Conservation (phyloP, 2,888 invertebrate species). For the Tethea ocularis region DNA sequence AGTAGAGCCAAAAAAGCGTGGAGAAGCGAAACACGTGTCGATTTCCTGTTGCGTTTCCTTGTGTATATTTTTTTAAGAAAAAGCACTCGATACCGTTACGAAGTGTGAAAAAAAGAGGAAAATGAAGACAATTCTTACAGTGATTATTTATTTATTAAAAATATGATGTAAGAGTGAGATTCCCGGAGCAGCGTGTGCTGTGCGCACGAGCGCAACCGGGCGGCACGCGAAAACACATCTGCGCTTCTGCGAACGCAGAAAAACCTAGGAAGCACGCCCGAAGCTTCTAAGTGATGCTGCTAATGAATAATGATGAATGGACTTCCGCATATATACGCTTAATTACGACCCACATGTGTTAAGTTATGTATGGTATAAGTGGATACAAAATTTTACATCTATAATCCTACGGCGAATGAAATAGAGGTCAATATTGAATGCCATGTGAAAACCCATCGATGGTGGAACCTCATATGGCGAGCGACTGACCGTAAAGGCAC, state of each 20-base stretch:
- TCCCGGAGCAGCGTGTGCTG: slow-evolving; percentile 41
- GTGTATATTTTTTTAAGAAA: no score
- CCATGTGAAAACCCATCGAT: slow-evolving; percentile 17
- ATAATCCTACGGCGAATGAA: neutral
- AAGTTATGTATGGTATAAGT: slow-evolving; percentile 11
- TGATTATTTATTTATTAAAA: slow-evolving; percentile 43
- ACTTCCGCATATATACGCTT: slow-evolving; percentile 68
- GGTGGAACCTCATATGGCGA: slow-evolving; percentile 25
- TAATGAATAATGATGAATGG: slow-evolving; percentile 71
- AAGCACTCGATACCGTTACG: slow-evolving; percentile 53
- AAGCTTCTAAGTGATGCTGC: slow-evolving; percentile 60
- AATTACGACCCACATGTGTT: slow-evolving; percentile 50
- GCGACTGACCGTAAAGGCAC: slow-evolving; percentile 53
- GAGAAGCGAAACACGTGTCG: no score
- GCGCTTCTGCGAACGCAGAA: slow-evolving; percentile 48
- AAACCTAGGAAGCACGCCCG: slow-evolving; percentile 70
- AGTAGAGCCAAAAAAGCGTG: no score
- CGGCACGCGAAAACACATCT: slow-evolving; percentile 55
- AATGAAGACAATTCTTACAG: slow-evolving; percentile 27
- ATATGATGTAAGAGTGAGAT: slow-evolving; percentile 60
- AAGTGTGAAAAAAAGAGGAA: slow-evolving; percentile 53
- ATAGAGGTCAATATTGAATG: slow-evolving; percentile 22
- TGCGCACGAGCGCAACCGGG: slow-evolving; percentile 63
- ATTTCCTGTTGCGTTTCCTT: no score
- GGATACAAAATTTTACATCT: neutral